Evolutionary conservation across 2,888 invertebrate genomes (phyloP).

Genomic region (Melolontha melolontha): DNA sequence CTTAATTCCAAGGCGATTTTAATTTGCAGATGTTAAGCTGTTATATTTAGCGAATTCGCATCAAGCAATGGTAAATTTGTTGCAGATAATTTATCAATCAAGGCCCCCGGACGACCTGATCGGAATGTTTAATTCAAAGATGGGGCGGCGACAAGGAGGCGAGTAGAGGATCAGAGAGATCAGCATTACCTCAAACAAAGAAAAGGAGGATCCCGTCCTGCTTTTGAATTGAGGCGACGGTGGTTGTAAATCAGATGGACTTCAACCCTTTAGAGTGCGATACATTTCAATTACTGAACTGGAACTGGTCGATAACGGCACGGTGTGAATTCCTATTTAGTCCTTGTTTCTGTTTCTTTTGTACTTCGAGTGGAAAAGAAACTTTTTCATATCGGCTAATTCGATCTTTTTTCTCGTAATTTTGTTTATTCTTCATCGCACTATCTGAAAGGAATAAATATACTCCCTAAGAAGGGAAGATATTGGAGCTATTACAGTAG

Average conservation of each 20-base stretch:
- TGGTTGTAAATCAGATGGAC: conserved; percentile 48
- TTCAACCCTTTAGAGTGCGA: conserved; percentile 48
- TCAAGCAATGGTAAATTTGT: conserved; percentile 17
- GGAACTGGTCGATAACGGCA: conserved; percentile 14
- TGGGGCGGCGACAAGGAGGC: conserved; percentile 36
- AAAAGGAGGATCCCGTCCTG: conserved; percentile 48
- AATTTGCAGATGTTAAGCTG: background rate
- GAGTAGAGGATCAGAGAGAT: conserved; percentile 47
- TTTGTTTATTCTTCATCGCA: conserved; percentile 8
- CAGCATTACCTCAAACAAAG: conserved; percentile 51
- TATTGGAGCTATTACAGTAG: too few species aligned
- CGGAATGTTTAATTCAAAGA: conserved; percentile 50
- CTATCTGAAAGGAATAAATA: background rate
- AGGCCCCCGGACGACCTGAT: conserved; percentile 28
- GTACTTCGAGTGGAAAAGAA: background rate
- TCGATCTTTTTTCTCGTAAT: conserved; percentile 25
- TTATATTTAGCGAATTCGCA: conserved; percentile 10
- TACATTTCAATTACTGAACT: conserved; percentile 47
- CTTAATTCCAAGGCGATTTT: too few species aligned
- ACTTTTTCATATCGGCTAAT: conserved; percentile 34
- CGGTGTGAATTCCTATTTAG: conserved; percentile 14
- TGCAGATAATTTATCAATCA: conserved; percentile 41
- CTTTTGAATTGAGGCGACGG: conserved; percentile 44
- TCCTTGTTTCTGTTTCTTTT: conserved; percentile 21
- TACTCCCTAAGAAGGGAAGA: too few species aligned